Percentiles rank a stretch among this genome's conserved stretches.
These are phyloP conservation scores for Sterna hirundo DNA, from an alignment of 2,113 vertebrate genomes.

Conservation along the genomic window DNA sequence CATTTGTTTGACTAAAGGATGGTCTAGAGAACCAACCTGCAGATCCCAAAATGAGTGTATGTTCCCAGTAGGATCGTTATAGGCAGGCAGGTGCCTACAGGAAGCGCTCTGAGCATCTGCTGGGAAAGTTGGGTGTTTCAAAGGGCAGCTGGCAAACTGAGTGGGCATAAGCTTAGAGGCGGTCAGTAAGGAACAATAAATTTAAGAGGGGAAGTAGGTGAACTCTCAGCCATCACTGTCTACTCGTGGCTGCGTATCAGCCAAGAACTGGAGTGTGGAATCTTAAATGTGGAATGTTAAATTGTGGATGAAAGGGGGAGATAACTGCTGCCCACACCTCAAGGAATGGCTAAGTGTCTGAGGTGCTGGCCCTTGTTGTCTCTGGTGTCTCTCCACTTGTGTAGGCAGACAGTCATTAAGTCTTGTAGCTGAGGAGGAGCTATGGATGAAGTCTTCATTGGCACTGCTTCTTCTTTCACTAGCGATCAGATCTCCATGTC, in stretches of 20 bases:
- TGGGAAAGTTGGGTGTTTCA: background rate
- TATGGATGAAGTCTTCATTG: background rate
- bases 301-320: background rate
- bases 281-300: background rate
- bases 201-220: background rate
- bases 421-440: background rate
- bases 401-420: background rate
- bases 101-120: background rate
- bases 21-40: background rate
- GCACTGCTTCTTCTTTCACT: conserved; percentile 3
- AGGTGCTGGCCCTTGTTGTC: background rate
- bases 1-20: background rate
- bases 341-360: background rate
- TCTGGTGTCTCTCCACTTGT: background rate
- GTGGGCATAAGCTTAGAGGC: background rate
- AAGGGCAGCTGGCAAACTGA: background rate
- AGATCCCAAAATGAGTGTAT: background rate
- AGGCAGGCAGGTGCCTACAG: background rate
- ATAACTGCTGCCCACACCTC: background rate
- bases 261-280: background rate
- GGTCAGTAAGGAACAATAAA: background rate
- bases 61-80: background rate
- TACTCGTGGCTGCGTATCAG: accelerated
- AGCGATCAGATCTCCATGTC: conserved; percentile 94
- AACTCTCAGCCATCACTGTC: background rate